Evolutionary conservation across 2,113 vertebrate species (phyloP).

Genomic region (Atlantisia rogersi): DNA sequence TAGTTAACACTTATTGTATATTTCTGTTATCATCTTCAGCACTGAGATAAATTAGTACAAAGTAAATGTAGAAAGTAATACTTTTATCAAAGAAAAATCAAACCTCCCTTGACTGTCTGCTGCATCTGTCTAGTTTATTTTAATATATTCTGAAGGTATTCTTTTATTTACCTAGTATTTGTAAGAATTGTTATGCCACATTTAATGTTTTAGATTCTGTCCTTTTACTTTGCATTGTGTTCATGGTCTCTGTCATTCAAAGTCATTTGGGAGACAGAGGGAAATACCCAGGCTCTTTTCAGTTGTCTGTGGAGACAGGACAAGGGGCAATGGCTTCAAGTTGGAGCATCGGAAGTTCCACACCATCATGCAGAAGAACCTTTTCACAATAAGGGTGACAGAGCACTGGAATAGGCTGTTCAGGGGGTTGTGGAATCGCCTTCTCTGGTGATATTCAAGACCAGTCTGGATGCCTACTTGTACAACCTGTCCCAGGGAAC

Average conservation of each 20-base stretch:
- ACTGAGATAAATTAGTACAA: not conserved
- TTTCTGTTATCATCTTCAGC: not conserved
- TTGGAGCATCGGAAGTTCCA: too few relatives aligned
- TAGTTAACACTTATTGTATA: not conserved
- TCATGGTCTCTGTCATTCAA: not conserved
- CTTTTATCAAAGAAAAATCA: not conserved
- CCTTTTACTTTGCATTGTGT: not conserved
- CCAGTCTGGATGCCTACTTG: too few relatives aligned
- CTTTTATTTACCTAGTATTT: not conserved
- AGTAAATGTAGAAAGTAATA: not conserved
- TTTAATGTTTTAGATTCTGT: not conserved
- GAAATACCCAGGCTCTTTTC: too few relatives aligned
- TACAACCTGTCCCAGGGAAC: too few relatives aligned
- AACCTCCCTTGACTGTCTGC: not conserved
- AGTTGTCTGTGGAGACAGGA: too few relatives aligned
- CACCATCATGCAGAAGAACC: too few relatives aligned
- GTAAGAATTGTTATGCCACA: not conserved
- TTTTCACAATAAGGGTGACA: too few relatives aligned
- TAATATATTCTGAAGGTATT: not conserved
- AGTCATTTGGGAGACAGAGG: not conserved
- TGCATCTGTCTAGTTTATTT: not conserved
- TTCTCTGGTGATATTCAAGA: too few relatives aligned
- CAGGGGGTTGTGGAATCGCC: too few relatives aligned
- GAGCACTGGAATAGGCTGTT: too few relatives aligned
- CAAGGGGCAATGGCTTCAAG: too few relatives aligned